Evolutionary conservation across 2,888 invertebrate species (phyloP), one percentile per base, ranked within the genome.

Genomic region (Eristalis intricaria): DNA sequence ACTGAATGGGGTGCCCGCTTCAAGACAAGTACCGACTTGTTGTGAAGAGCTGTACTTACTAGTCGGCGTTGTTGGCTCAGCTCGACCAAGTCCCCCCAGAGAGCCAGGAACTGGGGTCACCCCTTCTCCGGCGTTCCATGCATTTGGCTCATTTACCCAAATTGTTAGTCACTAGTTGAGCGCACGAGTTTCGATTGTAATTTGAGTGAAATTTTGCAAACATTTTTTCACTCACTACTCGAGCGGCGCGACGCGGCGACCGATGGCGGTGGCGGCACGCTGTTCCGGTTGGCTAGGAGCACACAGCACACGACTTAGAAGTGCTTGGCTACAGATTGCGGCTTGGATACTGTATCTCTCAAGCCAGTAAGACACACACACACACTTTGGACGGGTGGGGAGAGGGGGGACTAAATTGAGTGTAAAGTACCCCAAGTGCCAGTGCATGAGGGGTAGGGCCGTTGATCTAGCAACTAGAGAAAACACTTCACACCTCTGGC

Each of bases 1-100:
- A 86, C 86, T 79, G 86, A 86, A 86, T 86, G 74, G 78, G 70
- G n/a, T 64, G 35, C 65, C 58, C 66, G 63, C 58, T 86, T 75
- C 38, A 58, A 83, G 74, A 60, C 56, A 82, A 64, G 69, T 76
- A 71, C 56, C 74, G 66, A 79, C 71, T 73, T 81, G 77, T 58
- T 38, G 60, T 66, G 8, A 26, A 50, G 61, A 61, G 63, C 63
- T 58, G 40, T 60, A 43, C 74, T 29, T 29, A 38, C 23, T 35
- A 19, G 32, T 56, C 65, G 29, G 11, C 50, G 15, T 26, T 73
- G 65, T 69, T 65, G 70, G 73, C 64, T 50, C 19, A 19, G 40
- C 77, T 65, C 74, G 73, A 82, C 38, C 26, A 58, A 71, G 61
- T 61, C 61, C 50, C 50, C 60, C 43, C 29, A 35, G 50, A 68